These are phyloP conservation scores for Dendroctonus ponderosae DNA, from an alignment of 1,140 invertebrate species.

Conservation along the genomic window DNA sequence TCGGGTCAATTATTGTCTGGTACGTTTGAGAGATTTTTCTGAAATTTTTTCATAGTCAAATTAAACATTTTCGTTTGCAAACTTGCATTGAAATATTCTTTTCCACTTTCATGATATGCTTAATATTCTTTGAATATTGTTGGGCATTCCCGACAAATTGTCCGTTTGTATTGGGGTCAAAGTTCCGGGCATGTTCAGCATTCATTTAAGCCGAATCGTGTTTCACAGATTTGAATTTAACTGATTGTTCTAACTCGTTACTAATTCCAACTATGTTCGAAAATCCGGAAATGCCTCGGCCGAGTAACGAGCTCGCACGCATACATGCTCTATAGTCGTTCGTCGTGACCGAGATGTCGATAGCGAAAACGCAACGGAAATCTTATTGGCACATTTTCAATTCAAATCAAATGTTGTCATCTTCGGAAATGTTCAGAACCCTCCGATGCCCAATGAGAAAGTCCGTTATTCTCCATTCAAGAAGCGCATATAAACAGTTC, in stretches of 20 bases:
- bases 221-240: constrained; percentile 24
- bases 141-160: too few species aligned
- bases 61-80: too few species aligned
- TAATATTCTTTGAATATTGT: too few species aligned
- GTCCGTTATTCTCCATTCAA: too few species aligned
- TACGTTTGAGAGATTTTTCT: too few species aligned
- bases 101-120: too few species aligned
- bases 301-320: constrained; percentile 27
- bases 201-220: constrained; percentile 20
- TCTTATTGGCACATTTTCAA: constrained; percentile 17
- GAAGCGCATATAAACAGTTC: too few species aligned
- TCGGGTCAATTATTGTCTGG: too few species aligned
- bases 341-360: constrained; percentile 24
- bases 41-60: too few species aligned
- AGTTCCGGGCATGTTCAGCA: constrained; percentile 20
- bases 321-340: constrained; percentile 16
- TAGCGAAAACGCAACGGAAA: constrained; percentile 15
- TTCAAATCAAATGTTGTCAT: constrained; percentile 4
- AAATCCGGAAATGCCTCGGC: constrained; percentile 27
- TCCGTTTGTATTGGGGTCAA: not conserved
- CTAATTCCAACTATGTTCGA: constrained; percentile 30
- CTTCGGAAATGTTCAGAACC: too few species aligned
- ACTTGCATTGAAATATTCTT: too few species aligned
- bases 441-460: too few species aligned
- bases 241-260: constrained; percentile 26